Percentiles rank a stretch among this genome's conserved stretches.
phyloP scores from a whole-genome alignment of 2,888 invertebrate genomes.

The Tetranychus piercei region DNA sequence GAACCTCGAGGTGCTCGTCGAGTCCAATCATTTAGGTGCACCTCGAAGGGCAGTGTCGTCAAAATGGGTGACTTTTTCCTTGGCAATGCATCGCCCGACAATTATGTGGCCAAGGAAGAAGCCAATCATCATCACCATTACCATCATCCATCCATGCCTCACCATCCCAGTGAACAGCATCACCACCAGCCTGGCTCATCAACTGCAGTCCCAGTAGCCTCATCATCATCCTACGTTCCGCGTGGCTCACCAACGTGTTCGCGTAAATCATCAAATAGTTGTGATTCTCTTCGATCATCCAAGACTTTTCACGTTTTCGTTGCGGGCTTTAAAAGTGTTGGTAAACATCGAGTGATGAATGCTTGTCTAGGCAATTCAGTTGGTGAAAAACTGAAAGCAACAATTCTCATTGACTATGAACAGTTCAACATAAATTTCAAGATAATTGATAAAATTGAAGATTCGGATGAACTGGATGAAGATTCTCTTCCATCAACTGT shows the following conservation, averaged over 20 bases:
- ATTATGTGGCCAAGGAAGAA: background rate
- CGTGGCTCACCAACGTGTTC: slow-evolving; percentile 7
- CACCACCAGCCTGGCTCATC: background rate
- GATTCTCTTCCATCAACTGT: background rate
- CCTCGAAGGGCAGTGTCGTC: slow-evolving; percentile 5
- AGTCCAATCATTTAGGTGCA: slow-evolving; percentile 4
- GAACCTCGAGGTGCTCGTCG: slow-evolving; percentile 8
- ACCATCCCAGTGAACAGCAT: background rate
- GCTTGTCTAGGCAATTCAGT: slow-evolving; percentile 15
- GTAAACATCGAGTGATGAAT: slow-evolving; percentile 20
- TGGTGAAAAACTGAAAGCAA: background rate
- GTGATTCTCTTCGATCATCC: background rate
- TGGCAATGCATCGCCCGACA: background rate
- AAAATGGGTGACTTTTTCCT: slow-evolving; percentile 6
- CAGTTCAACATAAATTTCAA: slow-evolving; percentile 5
- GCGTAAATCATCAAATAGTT: background rate
- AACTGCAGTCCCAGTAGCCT: background rate
- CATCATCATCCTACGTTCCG: background rate
- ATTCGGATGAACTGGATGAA: background rate
- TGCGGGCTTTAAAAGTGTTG: slow-evolving; percentile 16
- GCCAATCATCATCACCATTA: background rate
- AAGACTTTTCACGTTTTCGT: slow-evolving; percentile 7
- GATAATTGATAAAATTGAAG: background rate
- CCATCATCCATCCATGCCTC: background rate
- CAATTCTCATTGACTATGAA: slow-evolving; percentile 5